Evolutionary conservation across 2,888 invertebrate genomes (phyloP), one percentile per base, ranked within the genome.

Genomic region (Drosophila kokeensis): DNA sequence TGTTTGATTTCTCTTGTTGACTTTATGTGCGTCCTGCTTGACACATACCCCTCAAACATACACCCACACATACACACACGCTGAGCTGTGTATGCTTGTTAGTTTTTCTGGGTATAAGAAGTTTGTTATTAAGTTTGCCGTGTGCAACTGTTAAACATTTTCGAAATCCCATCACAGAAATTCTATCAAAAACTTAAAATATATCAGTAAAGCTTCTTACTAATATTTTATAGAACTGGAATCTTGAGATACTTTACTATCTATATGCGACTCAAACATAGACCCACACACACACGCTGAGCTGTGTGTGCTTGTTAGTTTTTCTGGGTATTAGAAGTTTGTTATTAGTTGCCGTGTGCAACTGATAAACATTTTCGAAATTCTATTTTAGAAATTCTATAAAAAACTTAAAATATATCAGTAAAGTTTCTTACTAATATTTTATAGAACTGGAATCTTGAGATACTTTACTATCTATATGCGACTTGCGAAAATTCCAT

Each of bases 1-100:
- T 89, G 89, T 85, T 83, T 83, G 89, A 89, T 85, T 87, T 83
- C 77, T 87, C 87, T 82, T 83, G 80, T 80, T 80, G 79, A 87
- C 73, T 89, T 81, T 83, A 62, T 60, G 58, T 63, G 62, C 52
- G 63, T 58, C 65, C 49, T 63, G 63, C 60, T 64, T 79, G 71
- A 67, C 68, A 76, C 53, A 69, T 52, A 58, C 21, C 15, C 58
- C 54, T 13, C 57, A 66, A 63, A 59, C 29, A 38, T 24, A 30
- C 27, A 53, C 55, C 65, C 52, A 59, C 64, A 50, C 59, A 63
- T n/a, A 36, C 34, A 64, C n/a, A 40, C 27, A 62, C 38, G 42
- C 62, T 62, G 38, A 55, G 42, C 62, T 62, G 13, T 34, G 48
- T 6, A 18, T 29, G 63, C 49, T 79, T 72, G 68, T 62, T 76